A percentile compares a stretch with the other conserved stretches of the same genome.
Conservation (phyloP, 53 echinoderm and acorn worm species). For the Pentamera pediparva region DNA sequence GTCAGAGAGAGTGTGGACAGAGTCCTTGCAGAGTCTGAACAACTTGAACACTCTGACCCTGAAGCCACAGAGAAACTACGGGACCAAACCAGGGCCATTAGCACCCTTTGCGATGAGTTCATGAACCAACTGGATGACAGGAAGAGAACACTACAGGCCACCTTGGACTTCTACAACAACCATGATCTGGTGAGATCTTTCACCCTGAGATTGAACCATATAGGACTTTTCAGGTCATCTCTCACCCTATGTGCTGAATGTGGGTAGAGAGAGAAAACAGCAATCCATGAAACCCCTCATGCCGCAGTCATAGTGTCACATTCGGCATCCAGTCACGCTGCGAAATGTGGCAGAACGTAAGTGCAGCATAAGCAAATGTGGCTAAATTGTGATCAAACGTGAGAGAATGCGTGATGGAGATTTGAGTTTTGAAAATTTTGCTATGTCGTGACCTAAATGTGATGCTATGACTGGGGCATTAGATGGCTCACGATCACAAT, state of each 20-base stretch:
- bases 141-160: conserved; percentile 69
- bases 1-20: conserved; percentile 75
- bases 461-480: too few species aligned
- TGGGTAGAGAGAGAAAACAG: too few species aligned
- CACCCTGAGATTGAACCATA: not conserved
- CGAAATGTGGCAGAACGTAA: too few species aligned
- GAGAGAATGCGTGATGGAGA: too few species aligned
- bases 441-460: too few species aligned
- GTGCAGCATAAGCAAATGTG: too few species aligned
- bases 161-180: conserved; percentile 85
- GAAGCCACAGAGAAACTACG: conserved; percentile 80
- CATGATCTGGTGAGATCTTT: conserved; percentile 74
- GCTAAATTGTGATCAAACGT: too few species aligned
- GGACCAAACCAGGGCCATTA: conserved; percentile 85
- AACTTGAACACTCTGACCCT: conserved; percentile 76
- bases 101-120: conserved; percentile 86
- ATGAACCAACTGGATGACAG: conserved; percentile 68
- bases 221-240: not conserved
- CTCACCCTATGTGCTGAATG: not conserved
- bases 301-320: too few species aligned
- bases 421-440: too few species aligned
- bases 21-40: conserved; percentile 63
- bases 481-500: too few species aligned
- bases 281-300: too few species aligned
- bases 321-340: too few species aligned